A percentile compares a stretch with the other conserved stretches of the same genome.
These are phyloP conservation scores for Plebejus argus DNA, from an alignment of 2,888 invertebrate genomes.

Conservation along the genomic window DNA sequence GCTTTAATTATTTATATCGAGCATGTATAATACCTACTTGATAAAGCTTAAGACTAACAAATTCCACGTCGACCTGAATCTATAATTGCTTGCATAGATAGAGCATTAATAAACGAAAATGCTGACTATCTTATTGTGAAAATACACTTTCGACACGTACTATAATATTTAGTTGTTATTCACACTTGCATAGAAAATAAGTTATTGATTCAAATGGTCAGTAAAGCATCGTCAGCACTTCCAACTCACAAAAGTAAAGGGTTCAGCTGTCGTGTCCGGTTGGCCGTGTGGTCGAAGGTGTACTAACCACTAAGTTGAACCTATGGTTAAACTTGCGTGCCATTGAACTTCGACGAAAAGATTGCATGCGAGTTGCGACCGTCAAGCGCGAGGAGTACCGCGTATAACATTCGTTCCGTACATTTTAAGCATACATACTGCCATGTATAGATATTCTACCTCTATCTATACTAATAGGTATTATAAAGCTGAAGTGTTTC, in stretches of 20 bases:
- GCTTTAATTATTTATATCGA: too few species aligned
- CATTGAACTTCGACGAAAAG: conserved; percentile 27
- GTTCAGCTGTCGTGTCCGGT: neutral
- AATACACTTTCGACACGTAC: neutral
- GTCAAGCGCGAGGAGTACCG: neutral
- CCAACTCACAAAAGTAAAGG: neutral
- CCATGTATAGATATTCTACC: too few species aligned
- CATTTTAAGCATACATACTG: neutral
- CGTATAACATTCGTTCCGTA: neutral
- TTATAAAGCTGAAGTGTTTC: too few species aligned
- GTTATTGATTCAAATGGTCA: neutral
- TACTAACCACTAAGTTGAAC: conserved; percentile 2
- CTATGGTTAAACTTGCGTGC: neutral
- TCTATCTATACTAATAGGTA: too few species aligned
- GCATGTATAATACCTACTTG: neutral
- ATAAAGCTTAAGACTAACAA: neutral
- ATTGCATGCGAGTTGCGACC: neutral
- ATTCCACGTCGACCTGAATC: neutral
- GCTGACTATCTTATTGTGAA: neutral
- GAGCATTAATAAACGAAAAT: neutral
- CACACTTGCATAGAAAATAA: neutral
- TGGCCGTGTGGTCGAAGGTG: too few species aligned
- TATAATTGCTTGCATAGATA: neutral
- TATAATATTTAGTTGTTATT: too few species aligned
- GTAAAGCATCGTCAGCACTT: neutral